Conservation (phyloP, 2,797 vertebrate species). For the Staurois parvus region DNA sequence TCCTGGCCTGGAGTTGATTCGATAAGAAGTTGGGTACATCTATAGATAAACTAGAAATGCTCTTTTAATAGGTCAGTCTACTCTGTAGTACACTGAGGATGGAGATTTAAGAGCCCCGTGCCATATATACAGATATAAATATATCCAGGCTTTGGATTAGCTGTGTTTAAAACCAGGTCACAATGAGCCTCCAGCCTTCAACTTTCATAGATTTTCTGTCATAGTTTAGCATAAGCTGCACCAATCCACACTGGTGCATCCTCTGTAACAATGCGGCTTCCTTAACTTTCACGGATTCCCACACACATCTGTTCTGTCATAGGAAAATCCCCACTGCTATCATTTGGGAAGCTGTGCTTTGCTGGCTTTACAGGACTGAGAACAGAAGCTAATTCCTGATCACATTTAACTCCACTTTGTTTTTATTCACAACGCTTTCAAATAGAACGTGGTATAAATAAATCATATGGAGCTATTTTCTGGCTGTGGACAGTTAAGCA, state of each 20-base stretch:
- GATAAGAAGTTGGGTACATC: no score
- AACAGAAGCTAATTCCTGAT: not conserved
- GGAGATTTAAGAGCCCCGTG: no score
- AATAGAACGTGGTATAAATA: not conserved
- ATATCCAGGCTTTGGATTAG: not conserved
- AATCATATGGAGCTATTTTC: no score
- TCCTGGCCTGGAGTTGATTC: no score
- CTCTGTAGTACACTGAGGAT: not conserved
- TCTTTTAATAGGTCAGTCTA: no score
- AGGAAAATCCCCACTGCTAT: not conserved
- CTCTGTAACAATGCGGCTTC: slow-evolving; percentile 1
- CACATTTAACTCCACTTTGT: not conserved
- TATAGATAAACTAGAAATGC: no score
- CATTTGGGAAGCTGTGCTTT: not conserved
- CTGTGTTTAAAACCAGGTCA: slow-evolving; percentile 4
- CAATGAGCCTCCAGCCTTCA: slow-evolving; percentile 3
- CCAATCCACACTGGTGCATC: not conserved
- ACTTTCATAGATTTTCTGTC: slow-evolving; percentile 1
- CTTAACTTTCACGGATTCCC: not conserved
- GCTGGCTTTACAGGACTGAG: not conserved
- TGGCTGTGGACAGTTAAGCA: no score
- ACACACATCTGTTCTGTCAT: not conserved
- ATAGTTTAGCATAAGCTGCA: not conserved
- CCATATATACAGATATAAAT: not conserved
- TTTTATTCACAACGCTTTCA: not conserved